Base-by-base conservation (phyloP, 2,797 vertebrate genomes). In the Hemibagrus guttatus region DNA sequence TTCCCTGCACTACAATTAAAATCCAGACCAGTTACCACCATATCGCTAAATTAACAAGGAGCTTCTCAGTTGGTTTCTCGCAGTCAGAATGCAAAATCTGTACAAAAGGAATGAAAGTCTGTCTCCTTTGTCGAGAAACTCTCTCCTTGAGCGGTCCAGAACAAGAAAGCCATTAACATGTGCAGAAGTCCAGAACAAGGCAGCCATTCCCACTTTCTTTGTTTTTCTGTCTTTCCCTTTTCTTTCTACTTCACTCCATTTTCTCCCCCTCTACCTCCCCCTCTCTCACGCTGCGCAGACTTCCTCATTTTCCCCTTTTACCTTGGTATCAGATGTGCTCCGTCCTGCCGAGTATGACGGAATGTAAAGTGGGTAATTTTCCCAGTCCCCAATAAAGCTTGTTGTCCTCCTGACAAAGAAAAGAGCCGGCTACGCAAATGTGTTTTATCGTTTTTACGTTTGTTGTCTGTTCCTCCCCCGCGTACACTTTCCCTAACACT, bases 331-430 rank as follows among this genome's bases (percentile, higher is more conserved):
- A 85, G 79, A 82, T 88, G 85, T 80, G 66, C 54, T 87, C 76
- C 81, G 88, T 89, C 87, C 84, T n/a, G 56, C 71, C n/a, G 61
- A 85, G 85, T 84, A 85, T 86, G 59, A 69, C 89, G 85, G 87
- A 89, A 87, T 88, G 86, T 85, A 91, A 90, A 89, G 75, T 80
- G 85, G 59, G 74, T 90, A 89, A 91, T 92, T 92, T 92, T 91
- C 90, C 89, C 46, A 23, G 85, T 84, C 90, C 68, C 89, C 90
- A 91, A 89, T 92, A 90, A 89, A 90, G 87, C 69, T 85, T 56
- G 56, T 71, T 75, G 69, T 80, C 80, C 49, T 83, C 89, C 91
- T 87, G 80, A 84, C 74, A 85, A 74, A 84, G 69, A 85, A 86
- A 85, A 49, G 69, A 78, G 69, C 85, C 74, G 81, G 86, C 82